Conservation (phyloP, 2,113 vertebrate genomes). For the Cairina moschata region DNA sequence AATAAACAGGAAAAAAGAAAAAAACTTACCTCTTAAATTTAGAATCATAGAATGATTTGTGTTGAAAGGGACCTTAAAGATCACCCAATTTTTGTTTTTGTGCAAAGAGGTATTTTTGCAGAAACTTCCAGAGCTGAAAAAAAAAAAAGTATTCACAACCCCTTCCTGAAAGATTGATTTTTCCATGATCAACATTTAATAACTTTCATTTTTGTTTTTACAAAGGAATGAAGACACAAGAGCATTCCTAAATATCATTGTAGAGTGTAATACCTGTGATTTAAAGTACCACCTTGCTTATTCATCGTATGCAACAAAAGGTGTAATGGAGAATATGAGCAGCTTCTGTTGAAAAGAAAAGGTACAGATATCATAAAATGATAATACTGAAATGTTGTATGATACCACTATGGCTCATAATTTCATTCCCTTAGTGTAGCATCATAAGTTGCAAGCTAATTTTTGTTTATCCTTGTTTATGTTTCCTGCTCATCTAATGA, state of each 20-base stretch:
- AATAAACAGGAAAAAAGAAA: neutral
- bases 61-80: neutral
- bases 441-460: neutral
- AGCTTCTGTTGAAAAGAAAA: neutral
- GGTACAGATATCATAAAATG: neutral
- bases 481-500: neutral
- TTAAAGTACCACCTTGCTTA: neutral
- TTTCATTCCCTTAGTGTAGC: neutral
- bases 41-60: neutral
- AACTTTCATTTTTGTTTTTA: neutral
- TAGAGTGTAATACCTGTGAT: neutral
- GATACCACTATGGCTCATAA: neutral
- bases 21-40: neutral
- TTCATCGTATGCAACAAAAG: neutral
- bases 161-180: neutral
- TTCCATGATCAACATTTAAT: neutral
- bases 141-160: neutral
- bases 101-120: neutral
- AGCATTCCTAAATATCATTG: neutral
- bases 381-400: neutral
- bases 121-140: neutral
- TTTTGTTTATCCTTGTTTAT: neutral
- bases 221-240: neutral
- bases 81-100: neutral
- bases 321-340: neutral